These are phyloP conservation scores for Cottoperca gobio DNA, from an alignment of 2,797 vertebrate genomes.

Conservation along the genomic window DNA sequence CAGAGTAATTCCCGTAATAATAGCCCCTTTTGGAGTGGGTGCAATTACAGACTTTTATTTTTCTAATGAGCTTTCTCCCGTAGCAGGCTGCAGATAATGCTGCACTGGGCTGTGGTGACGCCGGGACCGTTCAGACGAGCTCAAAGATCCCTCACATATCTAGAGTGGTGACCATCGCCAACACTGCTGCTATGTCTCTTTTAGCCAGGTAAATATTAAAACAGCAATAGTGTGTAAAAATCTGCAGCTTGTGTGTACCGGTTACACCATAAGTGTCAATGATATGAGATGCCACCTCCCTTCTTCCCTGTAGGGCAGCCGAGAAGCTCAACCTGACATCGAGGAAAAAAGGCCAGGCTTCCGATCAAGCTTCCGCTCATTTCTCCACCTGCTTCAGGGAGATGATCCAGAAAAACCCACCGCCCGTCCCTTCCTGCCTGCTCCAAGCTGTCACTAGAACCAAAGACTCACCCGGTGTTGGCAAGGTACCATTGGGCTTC, in stretches of 20 bases:
- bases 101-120: conserved; percentile 25
- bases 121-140: conserved; percentile 67
- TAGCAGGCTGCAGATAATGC: conserved; percentile 66
- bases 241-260: not conserved
- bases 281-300: conserved; percentile 5
- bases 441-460: conserved; percentile 92
- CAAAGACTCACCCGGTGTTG: conserved; percentile 91
- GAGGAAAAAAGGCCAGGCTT: conserved; percentile 92
- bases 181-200: conserved; percentile 84
- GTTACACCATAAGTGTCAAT: not conserved
- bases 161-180: conserved; percentile 82
- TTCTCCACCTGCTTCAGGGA: conserved; percentile 93
- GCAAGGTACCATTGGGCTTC: conserved; percentile 87
- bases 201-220: conserved; percentile 77
- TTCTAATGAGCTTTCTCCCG: conserved; percentile 55
- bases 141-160: conserved; percentile 80
- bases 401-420: conserved; percentile 91
- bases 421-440: conserved; percentile 91
- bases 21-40: conserved; percentile 52
- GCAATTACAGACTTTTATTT: conserved; percentile 63
- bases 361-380: conserved; percentile 86
- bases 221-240: not conserved
- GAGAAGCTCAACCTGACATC: conserved; percentile 96
- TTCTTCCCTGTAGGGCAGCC: conserved; percentile 88
- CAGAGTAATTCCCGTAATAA: conserved; percentile 51